Percentiles rank a stretch among this genome's conserved stretches.
phyloP scores from a whole-genome alignment of 2,113 vertebrate species.

The Anolis carolinensis region DNA sequence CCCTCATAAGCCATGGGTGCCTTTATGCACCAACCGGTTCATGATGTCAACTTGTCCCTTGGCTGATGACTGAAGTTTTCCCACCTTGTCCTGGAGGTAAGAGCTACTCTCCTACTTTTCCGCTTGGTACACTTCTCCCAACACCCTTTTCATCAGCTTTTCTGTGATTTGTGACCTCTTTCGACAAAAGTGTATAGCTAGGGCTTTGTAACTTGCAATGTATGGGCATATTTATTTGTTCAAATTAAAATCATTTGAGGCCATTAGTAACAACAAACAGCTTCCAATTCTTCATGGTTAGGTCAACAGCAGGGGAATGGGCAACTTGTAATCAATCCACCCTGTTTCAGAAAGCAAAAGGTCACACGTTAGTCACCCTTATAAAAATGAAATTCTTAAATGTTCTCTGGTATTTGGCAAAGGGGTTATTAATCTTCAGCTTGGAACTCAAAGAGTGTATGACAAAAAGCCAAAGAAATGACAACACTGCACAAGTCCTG shows the following conservation, averaged over 20 bases:
- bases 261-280: background rate
- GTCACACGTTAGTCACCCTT: constrained; percentile 16
- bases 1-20: background rate
- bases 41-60: background rate
- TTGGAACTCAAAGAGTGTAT: background rate
- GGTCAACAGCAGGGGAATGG: background rate
- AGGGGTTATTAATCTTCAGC: background rate
- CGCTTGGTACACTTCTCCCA: background rate
- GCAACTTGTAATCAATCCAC: constrained; percentile 11
- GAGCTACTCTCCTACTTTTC: background rate
- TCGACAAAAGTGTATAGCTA: background rate
- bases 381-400: constrained; percentile 7
- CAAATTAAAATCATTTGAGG: constrained; percentile 13
- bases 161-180: background rate
- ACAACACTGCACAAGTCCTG: background rate
- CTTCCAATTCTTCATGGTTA: constrained; percentile 2
- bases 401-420: background rate
- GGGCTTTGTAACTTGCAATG: background rate
- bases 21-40: background rate
- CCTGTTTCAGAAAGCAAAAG: background rate
- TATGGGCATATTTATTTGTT: background rate
- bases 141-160: too few species aligned
- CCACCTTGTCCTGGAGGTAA: background rate
- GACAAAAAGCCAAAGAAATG: background rate
- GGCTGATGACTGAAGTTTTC: background rate